These are phyloP conservation scores for Pseudorhombus dupliciocellatus DNA, from an alignment of 2,113 vertebrate genomes.

Conservation along the genomic window DNA sequence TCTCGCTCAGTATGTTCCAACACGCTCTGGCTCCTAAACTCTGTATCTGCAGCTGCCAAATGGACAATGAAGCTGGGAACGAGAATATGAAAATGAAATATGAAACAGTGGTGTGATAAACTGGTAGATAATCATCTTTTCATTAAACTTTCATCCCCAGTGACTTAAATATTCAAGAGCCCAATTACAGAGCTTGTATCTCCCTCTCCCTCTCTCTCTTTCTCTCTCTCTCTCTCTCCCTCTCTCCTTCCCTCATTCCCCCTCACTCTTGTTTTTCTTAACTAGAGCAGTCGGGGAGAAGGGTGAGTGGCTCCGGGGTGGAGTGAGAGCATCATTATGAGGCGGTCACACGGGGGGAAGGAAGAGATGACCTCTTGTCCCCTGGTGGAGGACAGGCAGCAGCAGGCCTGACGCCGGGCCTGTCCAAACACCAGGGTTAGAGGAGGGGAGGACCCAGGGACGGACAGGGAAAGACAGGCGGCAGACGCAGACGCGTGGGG, in stretches of 20 bases:
- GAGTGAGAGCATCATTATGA: constrained; percentile 71
- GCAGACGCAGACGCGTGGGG: constrained; percentile 4
- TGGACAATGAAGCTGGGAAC: constrained; percentile 26
- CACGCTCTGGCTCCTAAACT: neutral
- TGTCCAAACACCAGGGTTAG: constrained; percentile 39
- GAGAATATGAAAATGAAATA: constrained; percentile 68
- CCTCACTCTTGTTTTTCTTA: constrained; percentile 63
- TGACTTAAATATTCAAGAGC: constrained; percentile 79
- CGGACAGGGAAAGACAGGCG: constrained; percentile 10
- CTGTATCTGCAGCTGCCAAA: constrained; percentile 49
- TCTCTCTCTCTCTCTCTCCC: constrained; percentile 27
- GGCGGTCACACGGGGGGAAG: constrained; percentile 29
- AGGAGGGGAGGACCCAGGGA: neutral
- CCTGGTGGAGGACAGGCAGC: constrained; percentile 51
- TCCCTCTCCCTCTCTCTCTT: constrained; percentile 27
- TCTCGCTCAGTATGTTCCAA: neutral
- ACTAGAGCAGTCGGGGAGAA: constrained; percentile 61
- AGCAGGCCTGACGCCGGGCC: constrained; percentile 38
- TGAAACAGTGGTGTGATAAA: constrained; percentile 76
- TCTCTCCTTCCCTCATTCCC: constrained; percentile 21
- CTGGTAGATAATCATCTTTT: constrained; percentile 82
- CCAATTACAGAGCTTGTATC: constrained; percentile 77
- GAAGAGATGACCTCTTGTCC: constrained; percentile 56
- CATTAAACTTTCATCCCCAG: constrained; percentile 81
- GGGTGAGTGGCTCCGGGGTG: constrained; percentile 51